Conservation (phyloP, 1,140 invertebrate genomes). For the Thaumatotibia leucotreta region DNA sequence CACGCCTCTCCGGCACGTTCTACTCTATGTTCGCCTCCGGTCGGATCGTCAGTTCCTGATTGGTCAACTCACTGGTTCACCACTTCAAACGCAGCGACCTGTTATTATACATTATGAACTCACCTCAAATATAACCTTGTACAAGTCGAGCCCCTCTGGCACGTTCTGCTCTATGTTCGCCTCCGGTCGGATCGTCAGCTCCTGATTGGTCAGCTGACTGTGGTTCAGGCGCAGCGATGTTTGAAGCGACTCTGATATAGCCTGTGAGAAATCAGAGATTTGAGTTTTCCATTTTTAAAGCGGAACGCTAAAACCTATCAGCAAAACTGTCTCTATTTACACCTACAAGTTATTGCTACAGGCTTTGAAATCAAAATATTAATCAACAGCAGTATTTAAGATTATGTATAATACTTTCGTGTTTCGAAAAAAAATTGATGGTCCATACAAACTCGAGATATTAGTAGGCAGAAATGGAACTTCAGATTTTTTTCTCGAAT, state of each 20-base stretch:
- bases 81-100: no score
- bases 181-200: conserved; percentile 61
- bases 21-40: conserved; percentile 65
- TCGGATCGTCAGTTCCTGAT: conserved; percentile 60
- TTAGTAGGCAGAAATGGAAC: no score
- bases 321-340: no score
- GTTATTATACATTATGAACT: not conserved
- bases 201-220: conserved; percentile 64
- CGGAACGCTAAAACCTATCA: no score
- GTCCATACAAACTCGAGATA: no score
- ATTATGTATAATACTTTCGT: no score
- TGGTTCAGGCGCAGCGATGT: conserved; percentile 52
- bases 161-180: conserved; percentile 66
- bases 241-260: conserved; percentile 59
- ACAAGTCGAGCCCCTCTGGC: conserved; percentile 59
- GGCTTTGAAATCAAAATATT: no score
- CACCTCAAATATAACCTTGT: conserved; percentile 57
- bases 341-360: no score
- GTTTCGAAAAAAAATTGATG: no score
- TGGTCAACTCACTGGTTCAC: conserved; percentile 62
- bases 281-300: not conserved
- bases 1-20: conserved; percentile 61
- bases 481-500: no score
- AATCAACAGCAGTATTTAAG: no score
- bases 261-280: conserved; percentile 37